Evolutionary conservation across 1,140 invertebrate species (phyloP).

Genomic region (Trinorchestia longiramus): DNA sequence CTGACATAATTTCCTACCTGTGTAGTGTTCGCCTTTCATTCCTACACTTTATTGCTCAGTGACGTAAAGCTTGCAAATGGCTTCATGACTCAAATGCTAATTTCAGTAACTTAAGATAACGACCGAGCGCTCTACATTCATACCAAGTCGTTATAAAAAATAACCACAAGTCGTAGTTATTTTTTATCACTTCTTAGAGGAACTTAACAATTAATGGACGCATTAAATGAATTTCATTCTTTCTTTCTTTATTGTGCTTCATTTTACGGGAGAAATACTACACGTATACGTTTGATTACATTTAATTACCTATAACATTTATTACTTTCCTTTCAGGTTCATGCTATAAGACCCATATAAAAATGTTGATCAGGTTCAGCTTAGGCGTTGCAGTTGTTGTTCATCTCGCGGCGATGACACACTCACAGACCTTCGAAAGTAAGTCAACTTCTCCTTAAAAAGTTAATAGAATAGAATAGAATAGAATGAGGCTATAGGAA

Average conservation of each 20-base stretch:
- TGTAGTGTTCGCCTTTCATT: not conserved
- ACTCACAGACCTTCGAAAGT: constrained; percentile 25
- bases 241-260: too few relatives aligned
- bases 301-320: not conserved
- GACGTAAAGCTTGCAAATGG: not conserved
- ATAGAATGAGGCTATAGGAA: too few relatives aligned
- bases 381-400: not conserved
- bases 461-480: too few relatives aligned
- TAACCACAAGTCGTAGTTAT: too few relatives aligned
- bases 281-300: not conserved
- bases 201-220: too few relatives aligned
- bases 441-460: not conserved
- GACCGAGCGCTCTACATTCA: not conserved
- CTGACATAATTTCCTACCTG: not conserved
- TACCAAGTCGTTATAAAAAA: not conserved
- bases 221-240: too few relatives aligned
- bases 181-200: too few relatives aligned
- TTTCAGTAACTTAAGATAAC: not conserved
- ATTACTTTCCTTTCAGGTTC: not conserved
- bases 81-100: not conserved
- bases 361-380: constrained; percentile 25
- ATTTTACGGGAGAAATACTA: too few relatives aligned
- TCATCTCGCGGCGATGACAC: not conserved
- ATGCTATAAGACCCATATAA: not conserved
- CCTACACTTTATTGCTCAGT: not conserved